These are phyloP conservation scores for Coregonus sp. DNA, from an alignment of 2,797 vertebrate species.

Conservation along the genomic window DNA sequence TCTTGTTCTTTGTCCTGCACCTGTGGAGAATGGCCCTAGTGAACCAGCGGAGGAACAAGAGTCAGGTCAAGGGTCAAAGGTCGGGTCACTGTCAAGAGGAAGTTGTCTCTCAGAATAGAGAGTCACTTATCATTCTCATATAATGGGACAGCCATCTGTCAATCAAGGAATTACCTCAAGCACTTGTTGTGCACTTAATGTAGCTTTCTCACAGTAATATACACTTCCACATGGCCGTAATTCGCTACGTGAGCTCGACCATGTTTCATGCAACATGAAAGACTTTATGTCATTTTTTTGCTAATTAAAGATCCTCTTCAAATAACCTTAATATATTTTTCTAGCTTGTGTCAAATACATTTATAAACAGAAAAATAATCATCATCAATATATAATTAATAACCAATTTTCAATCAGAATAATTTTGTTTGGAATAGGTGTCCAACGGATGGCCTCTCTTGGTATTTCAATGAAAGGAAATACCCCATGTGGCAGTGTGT, in stretches of 20 bases:
- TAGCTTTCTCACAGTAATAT: neutral
- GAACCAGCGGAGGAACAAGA: slow-evolving; percentile 84
- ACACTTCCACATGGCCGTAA: neutral
- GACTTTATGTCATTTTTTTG: neutral
- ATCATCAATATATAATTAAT: neutral
- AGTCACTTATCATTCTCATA: slow-evolving; percentile 93
- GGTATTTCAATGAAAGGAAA: neutral
- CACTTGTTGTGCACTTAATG: slow-evolving; percentile 56
- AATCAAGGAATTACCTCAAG: slow-evolving; percentile 80
- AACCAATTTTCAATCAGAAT: neutral
- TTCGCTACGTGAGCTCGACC: neutral
- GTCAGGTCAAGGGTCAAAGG: slow-evolving; percentile 85
- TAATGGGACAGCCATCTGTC: slow-evolving; percentile 93
- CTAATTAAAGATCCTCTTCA: neutral
- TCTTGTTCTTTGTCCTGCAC: slow-evolving; percentile 81
- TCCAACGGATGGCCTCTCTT: neutral
- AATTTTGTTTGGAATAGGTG: neutral
- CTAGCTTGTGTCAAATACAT: neutral
- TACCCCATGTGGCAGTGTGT: neutral
- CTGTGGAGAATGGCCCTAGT: slow-evolving; percentile 84
- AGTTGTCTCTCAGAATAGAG: slow-evolving; percentile 83
- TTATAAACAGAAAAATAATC: neutral
- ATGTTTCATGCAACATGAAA: neutral
- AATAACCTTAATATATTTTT: neutral
- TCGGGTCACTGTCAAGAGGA: slow-evolving; percentile 90